Base-by-base conservation (phyloP, 2,888 invertebrate genomes). In the Phengaris alcon region DNA sequence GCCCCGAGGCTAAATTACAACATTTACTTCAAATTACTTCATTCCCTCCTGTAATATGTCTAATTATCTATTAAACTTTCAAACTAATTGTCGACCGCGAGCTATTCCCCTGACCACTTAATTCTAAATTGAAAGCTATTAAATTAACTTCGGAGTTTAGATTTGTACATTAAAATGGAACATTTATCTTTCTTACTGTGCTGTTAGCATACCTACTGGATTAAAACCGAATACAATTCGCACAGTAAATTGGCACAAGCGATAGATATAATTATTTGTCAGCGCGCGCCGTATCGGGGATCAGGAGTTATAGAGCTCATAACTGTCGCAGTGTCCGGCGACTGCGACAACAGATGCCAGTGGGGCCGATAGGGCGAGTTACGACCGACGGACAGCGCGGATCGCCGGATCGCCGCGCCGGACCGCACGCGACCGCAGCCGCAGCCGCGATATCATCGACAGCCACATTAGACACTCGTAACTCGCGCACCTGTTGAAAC, bases 181-280 rank as follows among this genome's bases (percentile, higher is more conserved):
- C 12, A 64, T 12, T 35, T 64, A 44, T 35, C 35, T 22, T 59
- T 22, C 22, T 22, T 10, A 22, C 22, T 10, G 22, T 59, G 12
- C 12, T 44, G 64, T 10, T 35, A 64, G 35, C 35, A 9, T 10
- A 64, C 64, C 35, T 35, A 22, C 35, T 35, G 7, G 35, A 44
- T n/a, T 9, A 35, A 8, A 59, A 13, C 64, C 35, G 13, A 44
- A 6, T 64, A 64, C 64, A 64, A 13, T 64, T 35, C 44, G 64
- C 64, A 12, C 35, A 13, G 12, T 64, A 64, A 64, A 64, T 12
- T 22, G 35, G 35, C 59, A 22, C 15, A 15, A 22, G 59, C 64
- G 64, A 44, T 64, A 64, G 64, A 44, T 44, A 64, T 64, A 35
- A 44, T 64, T 64, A 64, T 64, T 64, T 35, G 64, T 64, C 64